A percentile compares a stretch with the other conserved stretches of the same genome.
These are phyloP conservation scores for Oreochromis spilurus DNA, from an alignment of 2,113 vertebrate species.

Conservation along the genomic window DNA sequence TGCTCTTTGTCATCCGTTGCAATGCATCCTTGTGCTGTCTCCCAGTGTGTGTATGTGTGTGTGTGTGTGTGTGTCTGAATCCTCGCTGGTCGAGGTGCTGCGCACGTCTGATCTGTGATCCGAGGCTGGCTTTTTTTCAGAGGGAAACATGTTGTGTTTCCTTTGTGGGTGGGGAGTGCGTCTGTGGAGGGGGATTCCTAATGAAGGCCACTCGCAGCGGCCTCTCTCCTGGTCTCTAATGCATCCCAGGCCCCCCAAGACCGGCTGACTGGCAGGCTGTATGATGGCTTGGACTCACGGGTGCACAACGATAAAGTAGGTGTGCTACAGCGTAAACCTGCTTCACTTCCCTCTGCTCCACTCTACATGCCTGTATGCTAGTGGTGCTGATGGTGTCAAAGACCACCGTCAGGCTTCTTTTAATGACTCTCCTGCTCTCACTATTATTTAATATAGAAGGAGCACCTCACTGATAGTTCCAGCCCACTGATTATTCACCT, in stretches of 20 bases:
- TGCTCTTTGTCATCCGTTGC: constrained; percentile 53
- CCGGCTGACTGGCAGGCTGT: constrained; percentile 16
- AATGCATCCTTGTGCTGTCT: neutral
- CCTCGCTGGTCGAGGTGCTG: constrained; percentile 6
- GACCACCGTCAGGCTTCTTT: neutral
- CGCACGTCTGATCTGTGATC: constrained; percentile 59
- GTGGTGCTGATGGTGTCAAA: neutral
- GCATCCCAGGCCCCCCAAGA: constrained; percentile 53
- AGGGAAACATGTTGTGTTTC: constrained; percentile 60
- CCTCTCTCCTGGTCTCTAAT: constrained; percentile 63
- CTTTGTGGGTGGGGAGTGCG: constrained; percentile 43
- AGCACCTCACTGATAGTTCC: neutral
- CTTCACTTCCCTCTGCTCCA: neutral
- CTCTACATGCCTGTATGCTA: neutral
- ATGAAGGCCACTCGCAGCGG: constrained; percentile 56
- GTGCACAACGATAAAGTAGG: neutral
- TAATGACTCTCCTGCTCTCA: neutral
- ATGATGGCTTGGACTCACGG: neutral
- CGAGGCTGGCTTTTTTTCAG: constrained; percentile 64
- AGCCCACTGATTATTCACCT: neutral
- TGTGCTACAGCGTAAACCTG: neutral
- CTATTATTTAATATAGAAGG: neutral
- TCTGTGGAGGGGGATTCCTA: constrained; percentile 23
- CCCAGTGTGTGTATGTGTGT: neutral
- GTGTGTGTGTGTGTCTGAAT: constrained; percentile 10